Evolutionary conservation across 2,113 vertebrate genomes (phyloP), one percentile per base, ranked within the genome.

Genomic region (Malurus elegans): DNA sequence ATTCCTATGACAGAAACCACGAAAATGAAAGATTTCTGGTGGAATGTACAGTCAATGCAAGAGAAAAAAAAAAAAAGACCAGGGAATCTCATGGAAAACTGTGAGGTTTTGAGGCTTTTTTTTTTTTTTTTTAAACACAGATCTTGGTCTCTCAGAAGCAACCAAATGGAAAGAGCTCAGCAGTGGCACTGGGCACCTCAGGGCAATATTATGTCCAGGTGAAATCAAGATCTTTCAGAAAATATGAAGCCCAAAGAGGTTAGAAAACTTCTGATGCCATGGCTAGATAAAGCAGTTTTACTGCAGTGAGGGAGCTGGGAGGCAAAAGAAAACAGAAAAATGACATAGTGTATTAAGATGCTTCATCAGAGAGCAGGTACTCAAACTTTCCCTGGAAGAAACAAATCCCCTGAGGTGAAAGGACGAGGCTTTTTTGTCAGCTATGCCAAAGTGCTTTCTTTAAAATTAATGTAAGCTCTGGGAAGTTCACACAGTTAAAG

Each of bases 321-420:
- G 23, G 19, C 7, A 2, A 11, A 32, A 50, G 28, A 51, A 45
- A 32, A 28, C 2, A 54, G 5, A 57, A 64, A 79, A 72, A 36
- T 31, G 31, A 47, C 40, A 34, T 23, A 1, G 0, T 54, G 23
- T 29, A 47, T 94, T 79, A 86, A 83, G 94, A 83, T 57, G 56
- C 57, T 78, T 88, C 72, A 74, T 42, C 65, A 74, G 40, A 50
- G 51, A 71, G 18, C 71, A 94, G 79, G 69, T 88, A 92, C 82
- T 96, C 72, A 78, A 32, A 70, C 62, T 83, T 92, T 48, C 32
- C 64, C 82, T 88, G 88, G 54, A 94, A 95, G 44, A 90, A 92
- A 69, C 28, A 44, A 90, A 80, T 74, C 72, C 69, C 86, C 73
- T 2, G 36, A 86, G 79, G 56, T 67, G 50, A 66, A 53, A 45